Conservation (phyloP, 2,888 invertebrate species). For the Urechis unicinctus region DNA sequence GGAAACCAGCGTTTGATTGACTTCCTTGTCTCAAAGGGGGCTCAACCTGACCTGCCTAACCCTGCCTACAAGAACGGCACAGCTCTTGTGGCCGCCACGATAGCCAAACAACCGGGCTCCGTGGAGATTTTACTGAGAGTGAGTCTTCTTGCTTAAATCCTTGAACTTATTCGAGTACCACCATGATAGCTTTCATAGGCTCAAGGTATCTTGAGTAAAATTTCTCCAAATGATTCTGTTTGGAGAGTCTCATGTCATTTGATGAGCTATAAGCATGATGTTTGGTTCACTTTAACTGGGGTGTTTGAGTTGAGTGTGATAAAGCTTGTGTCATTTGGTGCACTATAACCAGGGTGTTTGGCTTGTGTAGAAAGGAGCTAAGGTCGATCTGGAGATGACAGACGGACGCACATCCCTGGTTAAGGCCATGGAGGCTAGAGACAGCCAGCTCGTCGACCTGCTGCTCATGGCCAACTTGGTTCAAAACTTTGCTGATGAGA, state of each 20-base stretch:
- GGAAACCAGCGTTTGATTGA: conserved; percentile 18
- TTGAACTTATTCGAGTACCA: no score
- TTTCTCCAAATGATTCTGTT: no score
- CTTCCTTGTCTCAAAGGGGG: conserved; percentile 15
- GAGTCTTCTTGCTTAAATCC: neutral
- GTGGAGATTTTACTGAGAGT: conserved; percentile 20
- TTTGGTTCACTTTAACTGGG: no score
- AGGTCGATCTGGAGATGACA: conserved; percentile 18
- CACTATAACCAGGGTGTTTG: no score
- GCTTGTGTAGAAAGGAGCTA: conserved; percentile 21
- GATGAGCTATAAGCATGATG: no score
- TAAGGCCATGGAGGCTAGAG: conserved; percentile 11
- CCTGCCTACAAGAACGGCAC: conserved; percentile 20
- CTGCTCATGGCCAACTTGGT: conserved; percentile 17
- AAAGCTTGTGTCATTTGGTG: no score
- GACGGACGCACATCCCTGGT: conserved; percentile 18
- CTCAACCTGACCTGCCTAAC: conserved; percentile 15
- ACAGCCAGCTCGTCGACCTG: conserved; percentile 17
- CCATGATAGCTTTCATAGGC: no score
- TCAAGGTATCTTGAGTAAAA: no score
- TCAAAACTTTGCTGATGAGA: conserved; percentile 16
- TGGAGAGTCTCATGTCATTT: no score
- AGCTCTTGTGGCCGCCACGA: conserved; percentile 17
- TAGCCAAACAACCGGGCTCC: conserved; percentile 7
- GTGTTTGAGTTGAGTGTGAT: no score